These are phyloP conservation scores for Laticauda colubrina DNA, from an alignment of 2,113 vertebrate genomes.

Conservation along the genomic window DNA sequence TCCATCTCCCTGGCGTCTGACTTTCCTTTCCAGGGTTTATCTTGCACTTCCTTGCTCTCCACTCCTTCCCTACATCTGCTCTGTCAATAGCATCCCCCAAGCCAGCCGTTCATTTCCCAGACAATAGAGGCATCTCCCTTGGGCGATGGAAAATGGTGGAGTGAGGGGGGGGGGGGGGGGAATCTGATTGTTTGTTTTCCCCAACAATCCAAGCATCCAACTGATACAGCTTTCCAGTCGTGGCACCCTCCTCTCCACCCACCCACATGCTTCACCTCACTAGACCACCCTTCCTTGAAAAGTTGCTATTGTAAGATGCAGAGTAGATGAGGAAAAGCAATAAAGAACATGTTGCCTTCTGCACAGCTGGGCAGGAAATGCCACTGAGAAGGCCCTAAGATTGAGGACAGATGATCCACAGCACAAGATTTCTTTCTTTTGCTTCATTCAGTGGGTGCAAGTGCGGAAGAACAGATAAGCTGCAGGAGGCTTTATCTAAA, in stretches of 20 bases:
- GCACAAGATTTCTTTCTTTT: background rate
- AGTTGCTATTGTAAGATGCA: background rate
- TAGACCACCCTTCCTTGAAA: background rate
- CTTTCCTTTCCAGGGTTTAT: background rate
- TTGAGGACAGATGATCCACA: background rate
- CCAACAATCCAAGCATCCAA: background rate
- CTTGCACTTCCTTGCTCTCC: background rate
- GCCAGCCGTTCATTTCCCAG: background rate
- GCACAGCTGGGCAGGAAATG: background rate
- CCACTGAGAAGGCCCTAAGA: background rate
- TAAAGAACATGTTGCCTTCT: background rate
- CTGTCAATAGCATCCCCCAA: background rate
- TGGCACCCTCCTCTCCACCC: background rate
- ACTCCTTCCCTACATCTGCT: background rate
- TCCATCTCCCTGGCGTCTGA: background rate
- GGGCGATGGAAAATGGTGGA: background rate
- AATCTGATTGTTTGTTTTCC: background rate
- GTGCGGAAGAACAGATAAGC: background rate
- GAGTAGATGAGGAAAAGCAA: too few species aligned
- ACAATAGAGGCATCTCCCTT: constrained; percentile 11
- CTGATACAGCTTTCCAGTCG: background rate
- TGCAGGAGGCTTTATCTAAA: background rate
- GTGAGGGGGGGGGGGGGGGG: too few species aligned
- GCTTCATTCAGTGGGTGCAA: background rate
- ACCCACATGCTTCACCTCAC: background rate